Base-by-base conservation (phyloP, 2,797 vertebrate species). In the Gymnocypris eckloni region DNA sequence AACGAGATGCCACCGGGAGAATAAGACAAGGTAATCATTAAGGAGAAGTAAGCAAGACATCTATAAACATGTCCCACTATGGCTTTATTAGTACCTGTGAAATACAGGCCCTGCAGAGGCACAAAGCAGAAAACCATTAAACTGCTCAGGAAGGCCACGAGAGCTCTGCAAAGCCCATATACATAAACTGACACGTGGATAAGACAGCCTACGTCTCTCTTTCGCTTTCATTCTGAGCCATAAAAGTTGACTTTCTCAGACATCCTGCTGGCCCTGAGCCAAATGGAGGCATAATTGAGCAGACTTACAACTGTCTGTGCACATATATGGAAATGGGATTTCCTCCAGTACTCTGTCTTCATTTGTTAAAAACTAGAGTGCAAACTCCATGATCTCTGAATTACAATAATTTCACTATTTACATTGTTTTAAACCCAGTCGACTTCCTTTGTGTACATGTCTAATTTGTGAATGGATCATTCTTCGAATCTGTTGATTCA, bases 101-200 rank as follows among this genome's bases (percentile, higher is more conserved):
- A 85, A 87, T 87, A 86, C 56, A 33, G 84, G 54, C 28, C 28
- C 10, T 6, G 56, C 83, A 69, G 39, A 87, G 81, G 75, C 69
- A 88, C 82, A 79, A 77, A 86, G 72, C 73, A 66, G 59, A 79
- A 20, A 54, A 86, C 72, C 59, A 81, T 82, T 86, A 90, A 89
- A 81, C 64, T 79, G 73, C 78, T 80, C 50, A 79, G 72, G 41
- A 86, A 83, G 75, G 83, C 83, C 72, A 83, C 15, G 3, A 84
- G 76, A 82, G 54, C 75, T 50, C 50, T 11, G 66, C 22, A 81
- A 76, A 86, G 25, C 28, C 70, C 83, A 88, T 70, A 88, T 83
- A 89, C 81, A 87, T 89, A 86, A 88, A 73, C 73, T 79, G 59
- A 37, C 59, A 81, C 33, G 43, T 41, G 52, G 48, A 72, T 50